Evolutionary conservation across 1,140 invertebrate genomes (phyloP).

Genomic region (Bombus fervidus): DNA sequence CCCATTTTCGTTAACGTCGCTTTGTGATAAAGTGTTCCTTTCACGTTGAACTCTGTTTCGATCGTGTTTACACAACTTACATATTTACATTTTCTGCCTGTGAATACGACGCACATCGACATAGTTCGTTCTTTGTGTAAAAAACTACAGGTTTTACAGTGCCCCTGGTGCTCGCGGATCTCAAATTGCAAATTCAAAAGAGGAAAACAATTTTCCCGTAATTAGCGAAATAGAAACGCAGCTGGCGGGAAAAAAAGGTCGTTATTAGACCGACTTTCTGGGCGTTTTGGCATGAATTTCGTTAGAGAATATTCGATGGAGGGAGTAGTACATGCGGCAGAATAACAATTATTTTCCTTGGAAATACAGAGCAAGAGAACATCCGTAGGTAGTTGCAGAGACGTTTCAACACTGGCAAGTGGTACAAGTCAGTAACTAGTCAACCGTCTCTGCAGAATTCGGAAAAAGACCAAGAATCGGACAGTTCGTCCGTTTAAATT

Average conservation of each 20-base stretch:
- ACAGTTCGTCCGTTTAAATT: constrained; percentile 42
- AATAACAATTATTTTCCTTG: constrained; percentile 56
- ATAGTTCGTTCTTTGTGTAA: not conserved
- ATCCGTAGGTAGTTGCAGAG: constrained; percentile 19
- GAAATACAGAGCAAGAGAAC: constrained; percentile 27
- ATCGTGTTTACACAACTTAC: not conserved
- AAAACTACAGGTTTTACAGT: not conserved
- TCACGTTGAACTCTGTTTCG: not conserved
- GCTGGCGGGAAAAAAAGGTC: too few relatives aligned
- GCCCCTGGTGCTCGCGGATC: not conserved
- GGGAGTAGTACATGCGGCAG: not conserved
- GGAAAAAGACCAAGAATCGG: not conserved
- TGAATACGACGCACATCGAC: not conserved
- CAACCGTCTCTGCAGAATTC: constrained; percentile 30
- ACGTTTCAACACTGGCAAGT: constrained; percentile 50
- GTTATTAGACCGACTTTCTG: constrained; percentile 4
- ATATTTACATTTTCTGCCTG: not conserved
- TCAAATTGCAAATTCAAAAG: constrained; percentile 6
- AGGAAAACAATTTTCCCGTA: constrained; percentile 8
- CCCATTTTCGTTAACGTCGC: not conserved
- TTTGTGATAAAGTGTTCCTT: not conserved
- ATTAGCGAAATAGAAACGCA: constrained; percentile 6
- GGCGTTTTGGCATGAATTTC: constrained; percentile 10
- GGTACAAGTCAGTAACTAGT: constrained; percentile 42
- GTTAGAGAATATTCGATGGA: not conserved